phyloP scores from a whole-genome alignment of 2,797 vertebrate species.

The Picus viridis region DNA sequence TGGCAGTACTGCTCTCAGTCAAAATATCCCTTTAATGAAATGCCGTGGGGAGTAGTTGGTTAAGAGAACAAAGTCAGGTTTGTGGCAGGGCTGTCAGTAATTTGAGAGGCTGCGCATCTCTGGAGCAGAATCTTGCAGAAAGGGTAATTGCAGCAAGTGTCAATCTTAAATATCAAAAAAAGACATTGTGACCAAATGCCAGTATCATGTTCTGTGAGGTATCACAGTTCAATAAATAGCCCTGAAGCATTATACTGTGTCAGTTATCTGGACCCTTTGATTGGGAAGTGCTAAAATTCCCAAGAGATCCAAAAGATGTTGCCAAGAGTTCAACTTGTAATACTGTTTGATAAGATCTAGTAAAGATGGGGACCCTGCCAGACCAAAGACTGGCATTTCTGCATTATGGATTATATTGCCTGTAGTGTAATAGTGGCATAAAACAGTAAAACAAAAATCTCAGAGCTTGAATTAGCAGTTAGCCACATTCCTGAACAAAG shows the following conservation, averaged over 20 bases:
- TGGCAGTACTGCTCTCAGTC: conserved; percentile 63
- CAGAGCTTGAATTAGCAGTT: background rate
- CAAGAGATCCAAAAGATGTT: conserved; percentile 23
- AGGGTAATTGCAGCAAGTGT: conserved; percentile 74
- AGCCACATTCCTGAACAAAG: background rate
- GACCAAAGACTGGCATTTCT: background rate
- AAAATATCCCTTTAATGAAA: conserved; percentile 74
- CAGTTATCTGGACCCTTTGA: conserved; percentile 55
- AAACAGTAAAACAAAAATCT: background rate
- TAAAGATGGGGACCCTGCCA: background rate
- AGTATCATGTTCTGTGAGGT: conserved; percentile 47
- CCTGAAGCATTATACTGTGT: conserved; percentile 50
- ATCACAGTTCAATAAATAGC: conserved; percentile 63
- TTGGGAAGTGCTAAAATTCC: conserved; percentile 48
- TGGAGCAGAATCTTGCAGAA: conserved; percentile 68
- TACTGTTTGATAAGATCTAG: background rate
- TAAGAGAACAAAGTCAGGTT: conserved; percentile 77
- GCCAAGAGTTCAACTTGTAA: conserved; percentile 18
- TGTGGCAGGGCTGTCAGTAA: conserved; percentile 73
- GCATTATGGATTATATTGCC: background rate
- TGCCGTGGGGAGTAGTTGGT: conserved; percentile 70
- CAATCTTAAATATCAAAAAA: conserved; percentile 68
- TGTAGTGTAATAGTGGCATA: background rate
- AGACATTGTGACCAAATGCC: conserved; percentile 61
- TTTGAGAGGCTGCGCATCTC: conserved; percentile 69